Conservation (phyloP, 2,888 invertebrate genomes). For the Sphinx pinastri region DNA sequence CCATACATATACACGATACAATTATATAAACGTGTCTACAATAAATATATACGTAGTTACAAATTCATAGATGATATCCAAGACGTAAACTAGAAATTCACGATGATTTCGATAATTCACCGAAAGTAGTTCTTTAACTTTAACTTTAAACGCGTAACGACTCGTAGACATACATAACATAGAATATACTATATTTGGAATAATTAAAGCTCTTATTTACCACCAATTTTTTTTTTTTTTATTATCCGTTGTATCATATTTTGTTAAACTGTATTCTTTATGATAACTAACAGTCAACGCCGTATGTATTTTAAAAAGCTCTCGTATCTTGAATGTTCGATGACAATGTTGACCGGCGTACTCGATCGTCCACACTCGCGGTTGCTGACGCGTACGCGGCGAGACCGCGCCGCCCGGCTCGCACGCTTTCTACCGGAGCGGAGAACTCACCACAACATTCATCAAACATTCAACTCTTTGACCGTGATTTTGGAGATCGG, state of each 20-base stretch:
- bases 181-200: no score
- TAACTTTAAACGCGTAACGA: no score
- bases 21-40: no score
- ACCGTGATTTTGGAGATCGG: slow-evolving; percentile 65
- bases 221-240: no score
- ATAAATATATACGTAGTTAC: no score
- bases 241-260: not conserved
- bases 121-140: no score
- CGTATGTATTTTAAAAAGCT: not conserved
- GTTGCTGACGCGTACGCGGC: slow-evolving; percentile 34
- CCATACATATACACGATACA: no score
- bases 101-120: no score
- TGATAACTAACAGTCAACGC: slow-evolving; percentile 9
- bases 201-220: no score
- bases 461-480: slow-evolving; percentile 85
- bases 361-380: slow-evolving; percentile 40
- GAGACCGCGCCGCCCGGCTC: slow-evolving; percentile 43
- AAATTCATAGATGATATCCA: no score
- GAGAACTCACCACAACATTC: slow-evolving; percentile 74
- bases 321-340: slow-evolving; percentile 78
- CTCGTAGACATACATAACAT: no score
- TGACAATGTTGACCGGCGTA: slow-evolving; percentile 74
- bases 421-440: slow-evolving; percentile 49
- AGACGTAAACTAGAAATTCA: no score
- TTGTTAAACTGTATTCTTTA: not conserved